A percentile compares a stretch with the other conserved stretches of the same genome.
phyloP scores from a whole-genome alignment of 2,888 invertebrate genomes.

The Rhagium mordax region DNA sequence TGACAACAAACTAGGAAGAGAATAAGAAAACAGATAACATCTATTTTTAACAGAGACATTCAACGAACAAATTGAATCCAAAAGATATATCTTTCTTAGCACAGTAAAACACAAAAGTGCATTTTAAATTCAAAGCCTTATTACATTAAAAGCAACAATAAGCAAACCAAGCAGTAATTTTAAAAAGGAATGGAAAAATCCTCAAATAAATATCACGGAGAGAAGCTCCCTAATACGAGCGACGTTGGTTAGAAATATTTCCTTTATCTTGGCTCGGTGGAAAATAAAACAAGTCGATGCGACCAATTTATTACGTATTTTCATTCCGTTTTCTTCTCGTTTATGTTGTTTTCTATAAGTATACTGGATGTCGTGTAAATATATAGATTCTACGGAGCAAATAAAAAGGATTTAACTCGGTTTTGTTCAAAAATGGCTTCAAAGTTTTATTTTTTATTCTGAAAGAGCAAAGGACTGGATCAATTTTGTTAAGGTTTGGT shows the following conservation, averaged over 20 bases:
- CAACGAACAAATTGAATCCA: conserved; percentile 22
- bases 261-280: conserved; percentile 19
- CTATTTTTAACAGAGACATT: conserved; percentile 21
- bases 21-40: neutral
- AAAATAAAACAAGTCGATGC: conserved; percentile 24
- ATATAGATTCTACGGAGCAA: too few relatives aligned
- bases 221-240: conserved; percentile 18
- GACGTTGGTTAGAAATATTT: conserved; percentile 35
- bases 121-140: conserved; percentile 32
- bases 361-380: too few relatives aligned
- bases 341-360: conserved; percentile 20
- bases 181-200: conserved; percentile 27
- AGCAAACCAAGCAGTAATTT: conserved; percentile 31
- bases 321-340: neutral
- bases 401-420: too few relatives aligned
- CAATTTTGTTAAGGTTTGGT: too few relatives aligned
- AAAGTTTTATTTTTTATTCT: too few relatives aligned
- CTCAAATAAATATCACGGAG: conserved; percentile 32
- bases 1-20: neutral
- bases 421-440: too few relatives aligned
- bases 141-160: conserved; percentile 40
- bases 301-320: conserved; percentile 22
- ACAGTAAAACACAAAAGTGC: conserved; percentile 32
- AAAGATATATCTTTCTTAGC: conserved; percentile 5
- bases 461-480: too few relatives aligned